Evolutionary conservation across 1,140 invertebrate genomes (phyloP).

Genomic region (Drosophila elegans): DNA sequence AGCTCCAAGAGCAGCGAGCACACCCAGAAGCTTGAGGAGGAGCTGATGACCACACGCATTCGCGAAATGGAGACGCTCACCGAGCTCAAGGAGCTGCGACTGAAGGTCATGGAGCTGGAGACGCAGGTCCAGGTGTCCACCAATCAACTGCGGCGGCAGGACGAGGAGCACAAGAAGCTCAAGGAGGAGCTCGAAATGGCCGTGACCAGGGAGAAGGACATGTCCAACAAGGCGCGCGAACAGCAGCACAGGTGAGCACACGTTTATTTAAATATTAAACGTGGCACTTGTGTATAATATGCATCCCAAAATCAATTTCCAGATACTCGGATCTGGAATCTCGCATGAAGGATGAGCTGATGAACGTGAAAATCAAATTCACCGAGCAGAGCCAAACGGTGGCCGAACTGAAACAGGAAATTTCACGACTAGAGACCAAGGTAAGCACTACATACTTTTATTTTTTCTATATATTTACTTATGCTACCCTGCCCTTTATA

Average conservation of each 20-base stretch:
- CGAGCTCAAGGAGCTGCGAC: slow-evolving; percentile 96
- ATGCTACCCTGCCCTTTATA: slow-evolving; percentile 4
- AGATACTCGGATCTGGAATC: slow-evolving; percentile 92
- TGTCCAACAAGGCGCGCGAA: slow-evolving; percentile 92
- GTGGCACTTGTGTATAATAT: neutral
- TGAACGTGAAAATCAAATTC: slow-evolving; percentile 97
- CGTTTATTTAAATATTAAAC: too few relatives aligned
- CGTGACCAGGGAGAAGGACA: slow-evolving; percentile 90
- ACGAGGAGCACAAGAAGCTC: slow-evolving; percentile 95
- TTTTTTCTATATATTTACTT: neutral
- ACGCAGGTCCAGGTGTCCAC: slow-evolving; percentile 98
- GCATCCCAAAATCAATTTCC: neutral
- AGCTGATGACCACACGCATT: slow-evolving; percentile 95
- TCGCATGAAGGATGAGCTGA: slow-evolving; percentile 95
- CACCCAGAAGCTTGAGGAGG: slow-evolving; percentile 94
- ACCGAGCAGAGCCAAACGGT: slow-evolving; percentile 97
- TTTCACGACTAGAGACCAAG: slow-evolving; percentile 96
- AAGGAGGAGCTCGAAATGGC: slow-evolving; percentile 91
- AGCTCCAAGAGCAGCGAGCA: slow-evolving; percentile 88
- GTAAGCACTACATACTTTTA: slow-evolving; percentile 85
- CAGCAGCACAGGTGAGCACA: slow-evolving; percentile 89
- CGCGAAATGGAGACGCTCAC: slow-evolving; percentile 96
- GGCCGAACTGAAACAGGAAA: slow-evolving; percentile 97
- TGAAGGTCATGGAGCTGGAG: slow-evolving; percentile 99
- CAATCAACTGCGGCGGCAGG: slow-evolving; percentile 96